Base-by-base conservation (phyloP, 2,888 invertebrate species). In the Boloria euphrosyne region DNA sequence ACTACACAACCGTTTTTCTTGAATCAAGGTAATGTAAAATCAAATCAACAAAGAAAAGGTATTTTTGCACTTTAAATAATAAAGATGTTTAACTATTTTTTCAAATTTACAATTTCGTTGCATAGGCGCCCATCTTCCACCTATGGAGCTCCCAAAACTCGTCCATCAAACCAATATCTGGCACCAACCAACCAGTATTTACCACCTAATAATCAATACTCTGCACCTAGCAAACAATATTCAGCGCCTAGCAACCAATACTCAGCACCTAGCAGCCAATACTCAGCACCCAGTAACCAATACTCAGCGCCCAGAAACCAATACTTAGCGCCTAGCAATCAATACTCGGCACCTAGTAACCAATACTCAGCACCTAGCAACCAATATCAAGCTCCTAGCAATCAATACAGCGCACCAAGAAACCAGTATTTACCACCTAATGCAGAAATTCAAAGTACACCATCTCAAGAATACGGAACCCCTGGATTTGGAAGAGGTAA, bases 141-240 rank as follows among this genome's bases (percentile, higher is more conserved):
- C 67, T 93, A 93, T 66, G 84, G 90, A 55, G 81, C 92, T n/a
- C 93, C 91, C 10, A 72, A 66, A 66, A 22, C 67, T 64, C 69
- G 75, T 0, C 77, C 67, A 0, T 75, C 78, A 17, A 63, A 67
- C 27, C 76, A 80, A 22, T 76, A 77, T 53, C 71, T 75, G 2
- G 55, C 53, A 5, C 74, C 74, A 51, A 53, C 18, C 16, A 62
- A 44, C 38, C 66, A 51, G 27, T 68, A 68, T 55, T 47, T 54
- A 27, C 46, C 65, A 13, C 65, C 68, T 0, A 55, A 14, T 22
- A 62, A 50, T 43, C 63, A 57, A 31, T 66, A 63, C 46, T 57
- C 49, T 22, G 60, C 62, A 50, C 67, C 54, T 14, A 50, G 22
- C 49, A 49, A 47, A 17, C 63, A 63, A 51, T 65, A 68, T 31